A percentile compares a stretch with the other conserved stretches of the same genome.
These are phyloP conservation scores for Masnerella sp. DNA, from an alignment of 2,888 invertebrate genomes.

Conservation along the genomic window DNA sequence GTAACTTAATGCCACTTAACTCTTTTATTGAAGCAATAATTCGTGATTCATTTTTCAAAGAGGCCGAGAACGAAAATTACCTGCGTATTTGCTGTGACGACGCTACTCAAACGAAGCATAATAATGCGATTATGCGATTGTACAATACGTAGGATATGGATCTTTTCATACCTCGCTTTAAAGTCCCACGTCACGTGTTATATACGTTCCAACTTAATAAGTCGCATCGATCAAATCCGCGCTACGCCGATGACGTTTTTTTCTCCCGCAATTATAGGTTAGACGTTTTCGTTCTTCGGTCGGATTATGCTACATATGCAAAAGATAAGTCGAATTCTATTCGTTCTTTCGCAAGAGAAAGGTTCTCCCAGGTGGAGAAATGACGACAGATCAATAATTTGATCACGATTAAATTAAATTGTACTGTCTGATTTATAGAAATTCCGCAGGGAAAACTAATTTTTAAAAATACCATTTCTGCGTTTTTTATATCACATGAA, in stretches of 20 bases:
- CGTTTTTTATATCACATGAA: no score
- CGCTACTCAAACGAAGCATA: constrained; percentile 44
- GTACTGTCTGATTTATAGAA: no score
- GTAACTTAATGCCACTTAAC: constrained; percentile 46
- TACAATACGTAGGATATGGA: constrained; percentile 29
- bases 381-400: no score
- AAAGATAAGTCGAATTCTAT: no score
- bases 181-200: constrained; percentile 13
- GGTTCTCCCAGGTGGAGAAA: no score
- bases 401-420: no score
- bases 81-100: constrained; percentile 28
- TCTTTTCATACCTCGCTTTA: constrained; percentile 20
- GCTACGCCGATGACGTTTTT: constrained; percentile 13
- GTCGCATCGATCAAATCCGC: constrained; percentile 28
- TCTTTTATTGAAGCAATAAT: constrained; percentile 47
- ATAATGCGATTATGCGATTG: constrained; percentile 49
- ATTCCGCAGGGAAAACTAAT: no score
- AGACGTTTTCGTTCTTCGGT: constrained; percentile 8
- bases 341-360: no score
- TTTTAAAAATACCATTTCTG: no score
- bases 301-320: no score
- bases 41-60: constrained; percentile 55
- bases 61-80: constrained; percentile 42
- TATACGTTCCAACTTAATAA: constrained; percentile 16
- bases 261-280: constrained; percentile 16